Evolutionary conservation across 37 sponge, comb jelly and placozoan genomes (phyloP), one percentile per base, ranked within the genome.

Genomic region (Diacarnus erythraeanus): DNA sequence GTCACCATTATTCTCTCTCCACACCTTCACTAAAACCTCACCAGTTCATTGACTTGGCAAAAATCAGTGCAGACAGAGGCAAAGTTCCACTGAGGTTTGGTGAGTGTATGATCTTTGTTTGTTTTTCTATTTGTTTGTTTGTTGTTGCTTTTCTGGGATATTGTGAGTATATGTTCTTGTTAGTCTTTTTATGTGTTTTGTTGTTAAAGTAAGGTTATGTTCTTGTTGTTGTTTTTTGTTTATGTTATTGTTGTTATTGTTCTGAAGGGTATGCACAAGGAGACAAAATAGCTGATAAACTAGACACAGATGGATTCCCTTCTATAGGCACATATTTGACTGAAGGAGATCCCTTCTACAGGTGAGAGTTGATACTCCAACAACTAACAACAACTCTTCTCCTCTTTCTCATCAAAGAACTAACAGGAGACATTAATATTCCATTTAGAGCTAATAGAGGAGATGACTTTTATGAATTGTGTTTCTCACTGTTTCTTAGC

Each of bases 231-330:
- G 17, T 17, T 20, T 54, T 10, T n/a, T n/a, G 56, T 54, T n/a
- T n/a, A n/a, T n/a, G n/a, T n/a, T n/a, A n/a, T n/a, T n/a, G n/a
- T n/a, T n/a, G n/a, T n/a, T n/a, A n/a, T n/a, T n/a, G n/a, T n/a
- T n/a, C n/a, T 54, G 17, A 10, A 20, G 17, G 17, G 17, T 54
- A n/a, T n/a, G n/a, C 71, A 10, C 87, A 83, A 29, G 84, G 73
- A 0, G 84, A 87, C 42, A 79, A 81, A 57, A 29, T 42, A 12
- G 78, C 59, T 33, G 87, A 42, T 3, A 73, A 27, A 20, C 71
- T 98, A 51, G 99, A 98, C 57, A 9, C 57, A 1, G 96, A 98
- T 80, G 99, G 99, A 0, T 78, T 98, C 29, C 99, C 99, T 42
- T 80, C 65, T 4, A 61, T 98, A 26, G 99, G 99, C 2, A 59